Evolutionary conservation across 2,113 vertebrate genomes (phyloP), one percentile per base, ranked within the genome.

Genomic region (Channa maculata): DNA sequence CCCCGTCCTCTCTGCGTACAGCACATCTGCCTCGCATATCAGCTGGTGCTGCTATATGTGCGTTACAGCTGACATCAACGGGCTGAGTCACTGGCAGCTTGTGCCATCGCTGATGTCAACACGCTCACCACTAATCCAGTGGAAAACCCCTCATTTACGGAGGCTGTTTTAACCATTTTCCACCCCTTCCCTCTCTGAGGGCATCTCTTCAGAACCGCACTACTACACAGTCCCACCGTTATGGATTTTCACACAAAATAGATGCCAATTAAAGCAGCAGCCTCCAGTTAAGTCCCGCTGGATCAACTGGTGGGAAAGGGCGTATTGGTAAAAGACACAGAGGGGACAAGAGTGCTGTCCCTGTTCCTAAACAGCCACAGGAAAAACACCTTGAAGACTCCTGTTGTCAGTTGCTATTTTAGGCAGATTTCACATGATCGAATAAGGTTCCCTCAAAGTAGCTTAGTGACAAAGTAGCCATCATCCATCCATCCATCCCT

Each of bases 1-100:
- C 68, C 14, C 53, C 70, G 24, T 81, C 45, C 54, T 24, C 34
- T 6, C 3, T 8, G 12, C 48, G 41, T 54, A 66, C 50, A 67
- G 72, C 41, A n/a, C 51, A 43, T 79, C 51, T 53, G 79, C 77
- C 24, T 39, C 34, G 10, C 48, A 3, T 76, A 81, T 78, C 86
- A 66, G 51, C 63, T 43, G 52, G 55, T 75, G 75, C 73, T 5
- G 64, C 75, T 79, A 64, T 50, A 58, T 57, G 61, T 79, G 66
- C 62, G 8, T 66, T 82, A 81, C 86, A 80, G 62, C 80, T 86
- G 82, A 86, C 71, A 76, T 70, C 4, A 49, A 37, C 2, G 3
- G 33, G 14, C 45, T 80, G 76, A 84, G 55, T 87, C 86, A 82
- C 76, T 59, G 75, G 57, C 75, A 80, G 78, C 80, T 72, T 79